Evolutionary conservation across 2,113 vertebrate genomes (phyloP).

Genomic region (Lethenteron reissneri): DNA sequence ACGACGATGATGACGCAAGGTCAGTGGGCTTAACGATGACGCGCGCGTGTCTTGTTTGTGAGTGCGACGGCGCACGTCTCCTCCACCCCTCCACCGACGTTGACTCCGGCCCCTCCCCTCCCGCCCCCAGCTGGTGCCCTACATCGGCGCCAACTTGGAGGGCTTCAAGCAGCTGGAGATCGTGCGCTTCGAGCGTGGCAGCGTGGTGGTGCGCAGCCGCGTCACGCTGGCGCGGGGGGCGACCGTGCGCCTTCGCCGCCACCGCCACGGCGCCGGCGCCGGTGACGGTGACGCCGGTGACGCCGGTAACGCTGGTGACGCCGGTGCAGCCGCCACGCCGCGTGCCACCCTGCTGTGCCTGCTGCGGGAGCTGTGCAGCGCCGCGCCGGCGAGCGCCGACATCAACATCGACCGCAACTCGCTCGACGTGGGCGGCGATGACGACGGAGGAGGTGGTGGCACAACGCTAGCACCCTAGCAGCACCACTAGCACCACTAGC

Average conservation of each 20-base stretch:
- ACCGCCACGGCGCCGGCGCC: too few species aligned
- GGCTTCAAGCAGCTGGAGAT: slow-evolving; percentile 78
- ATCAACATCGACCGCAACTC: slow-evolving; percentile 60
- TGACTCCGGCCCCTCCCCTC: background rate
- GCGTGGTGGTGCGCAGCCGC: slow-evolving; percentile 70
- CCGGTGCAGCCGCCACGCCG: too few species aligned
- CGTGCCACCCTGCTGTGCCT: slow-evolving; percentile 33
- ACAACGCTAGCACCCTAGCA: too few species aligned
- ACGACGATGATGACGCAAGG: too few species aligned
- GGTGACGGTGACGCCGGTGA: too few species aligned
- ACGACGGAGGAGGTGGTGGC: too few species aligned
- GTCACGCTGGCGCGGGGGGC: slow-evolving; percentile 32
- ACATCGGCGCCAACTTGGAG: slow-evolving; percentile 53
- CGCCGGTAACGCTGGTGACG: too few species aligned
- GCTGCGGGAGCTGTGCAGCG: slow-evolving; percentile 46
- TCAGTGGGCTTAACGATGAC: too few species aligned
- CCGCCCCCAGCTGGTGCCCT: slow-evolving; percentile 47
- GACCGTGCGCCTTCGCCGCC: too few species aligned
- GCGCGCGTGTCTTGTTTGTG: too few species aligned
- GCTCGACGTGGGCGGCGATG: slow-evolving; percentile 31
- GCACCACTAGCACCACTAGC: too few species aligned
- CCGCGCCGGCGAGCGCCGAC: slow-evolving; percentile 27
- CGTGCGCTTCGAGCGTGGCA: slow-evolving; percentile 61
- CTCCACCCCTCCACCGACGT: background rate
- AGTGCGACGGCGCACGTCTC: too few species aligned